Base-by-base conservation (phyloP, 1,140 invertebrate genomes). In the Pinna nobilis region DNA sequence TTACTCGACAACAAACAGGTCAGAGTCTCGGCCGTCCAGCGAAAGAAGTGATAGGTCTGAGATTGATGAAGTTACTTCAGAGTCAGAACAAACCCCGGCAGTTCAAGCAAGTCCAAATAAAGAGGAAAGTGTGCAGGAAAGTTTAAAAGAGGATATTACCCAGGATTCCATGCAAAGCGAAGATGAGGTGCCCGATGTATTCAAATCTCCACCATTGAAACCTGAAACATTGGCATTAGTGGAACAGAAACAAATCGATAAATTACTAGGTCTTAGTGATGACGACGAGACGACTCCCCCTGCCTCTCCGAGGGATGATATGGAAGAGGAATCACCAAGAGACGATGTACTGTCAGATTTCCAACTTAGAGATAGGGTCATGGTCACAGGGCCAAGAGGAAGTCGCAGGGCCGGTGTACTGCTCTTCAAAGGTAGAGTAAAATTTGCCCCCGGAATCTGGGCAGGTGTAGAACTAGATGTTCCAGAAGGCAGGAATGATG, bases 331-430 rank as follows among this genome's bases (percentile, higher is more conserved):
- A n/a, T 60, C 30, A 30, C 74, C 59, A 41, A 59, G 28, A 49
- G 30, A 55, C 20, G 82, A 82, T 64, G 77, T 77, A 7, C 61
- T 84, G 9, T 81, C 70, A 13, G 79, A 86, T 23, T 84, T 83
- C 64, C 93, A 92, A 82, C 86, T 96, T 72, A 96, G 96, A 30
- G 96, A 98, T 82, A 91, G 95, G 55, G 96, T 99, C 15, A 95
- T 97, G 73, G 95, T 98, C 9, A 92, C 92, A 64, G 94, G 93
- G 64, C 68, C 76, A 23, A 69, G 41, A 69, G 71, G 74, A 13
- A 49, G 57, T 33, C 93, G 93, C 35, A 96, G 96, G 90, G 92
- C 94, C 37, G 97, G 97, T 68, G 92, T 93, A 32, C 90, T 98
- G 18, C 92, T 93, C 66, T 98, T 93, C 87, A 91, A 96, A 76